phyloP scores from a whole-genome alignment of 2,888 invertebrate species.

The Andrena dorsata region DNA sequence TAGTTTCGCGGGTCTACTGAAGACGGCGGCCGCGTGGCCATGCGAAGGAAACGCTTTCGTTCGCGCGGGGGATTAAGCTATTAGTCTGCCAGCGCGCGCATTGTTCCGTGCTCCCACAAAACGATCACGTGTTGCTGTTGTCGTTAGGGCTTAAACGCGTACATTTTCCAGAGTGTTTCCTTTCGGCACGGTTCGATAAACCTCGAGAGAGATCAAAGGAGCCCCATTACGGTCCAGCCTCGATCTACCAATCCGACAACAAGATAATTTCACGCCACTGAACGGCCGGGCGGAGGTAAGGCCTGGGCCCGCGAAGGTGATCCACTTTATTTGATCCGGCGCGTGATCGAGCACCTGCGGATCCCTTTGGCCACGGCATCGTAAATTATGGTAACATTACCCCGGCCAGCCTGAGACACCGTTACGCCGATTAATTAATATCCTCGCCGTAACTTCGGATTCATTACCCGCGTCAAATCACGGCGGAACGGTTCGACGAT shows the following conservation, averaged over 20 bases:
- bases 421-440: constrained; percentile 60
- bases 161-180: constrained; percentile 28
- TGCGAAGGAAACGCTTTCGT: constrained; percentile 1
- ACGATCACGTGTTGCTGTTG: constrained; percentile 14
- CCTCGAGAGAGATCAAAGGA: constrained; percentile 38
- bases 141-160: constrained; percentile 26
- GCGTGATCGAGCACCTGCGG: constrained; percentile 10
- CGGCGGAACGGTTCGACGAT: constrained; percentile 23
- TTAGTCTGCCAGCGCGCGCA: background rate
- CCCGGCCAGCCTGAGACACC: constrained; percentile 24
- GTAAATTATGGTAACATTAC: constrained; percentile 49
- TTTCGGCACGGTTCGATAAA: constrained; percentile 31
- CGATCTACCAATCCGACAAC: constrained; percentile 44
- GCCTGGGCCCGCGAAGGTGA: constrained; percentile 50
- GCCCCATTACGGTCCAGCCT: background rate
- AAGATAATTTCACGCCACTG: constrained; percentile 47
- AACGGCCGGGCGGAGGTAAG: background rate
- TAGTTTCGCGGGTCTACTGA: constrained; percentile 38
- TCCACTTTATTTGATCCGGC: constrained; percentile 60
- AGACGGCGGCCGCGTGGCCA: background rate
- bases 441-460: constrained; percentile 12
- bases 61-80: constrained; percentile 23
- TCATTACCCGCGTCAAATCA: constrained; percentile 28
- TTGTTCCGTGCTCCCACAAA: constrained; percentile 24
- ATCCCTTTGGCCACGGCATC: constrained; percentile 8